Conservation (phyloP, 2,888 invertebrate species). For the Leptura quadrifasciata region DNA sequence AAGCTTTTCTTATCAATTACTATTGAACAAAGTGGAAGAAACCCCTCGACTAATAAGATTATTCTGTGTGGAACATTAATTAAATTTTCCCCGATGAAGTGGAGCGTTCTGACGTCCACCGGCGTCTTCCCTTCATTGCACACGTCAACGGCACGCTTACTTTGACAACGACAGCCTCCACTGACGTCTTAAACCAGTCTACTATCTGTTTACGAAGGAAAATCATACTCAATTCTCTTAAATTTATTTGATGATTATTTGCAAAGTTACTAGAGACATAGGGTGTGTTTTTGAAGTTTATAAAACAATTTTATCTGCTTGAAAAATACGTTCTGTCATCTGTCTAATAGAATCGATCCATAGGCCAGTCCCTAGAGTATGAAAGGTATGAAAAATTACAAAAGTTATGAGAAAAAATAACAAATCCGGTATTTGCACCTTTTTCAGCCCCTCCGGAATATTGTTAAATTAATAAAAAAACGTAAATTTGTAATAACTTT, state of each 20-base stretch:
- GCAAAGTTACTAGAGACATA: slow-evolving; percentile 4
- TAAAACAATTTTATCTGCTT: no score
- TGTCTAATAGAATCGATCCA: no score
- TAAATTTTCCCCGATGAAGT: slow-evolving; percentile 62
- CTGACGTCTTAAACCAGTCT: slow-evolving; percentile 56
- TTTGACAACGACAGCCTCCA: slow-evolving; percentile 63
- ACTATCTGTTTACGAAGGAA: slow-evolving; percentile 31
- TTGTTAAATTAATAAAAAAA: no score
- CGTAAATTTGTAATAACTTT: no score
- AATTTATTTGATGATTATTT: slow-evolving; percentile 17
- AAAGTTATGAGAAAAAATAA: no score
- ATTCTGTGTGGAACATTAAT: slow-evolving; percentile 68
- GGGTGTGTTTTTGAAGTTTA: neutral
- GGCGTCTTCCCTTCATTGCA: slow-evolving; percentile 68
- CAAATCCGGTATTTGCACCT: no score
- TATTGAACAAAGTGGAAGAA: slow-evolving; percentile 31
- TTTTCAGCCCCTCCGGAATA: no score
- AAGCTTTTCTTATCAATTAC: neutral
- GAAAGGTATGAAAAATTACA: no score
- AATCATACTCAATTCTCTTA: neutral
- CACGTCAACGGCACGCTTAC: slow-evolving; percentile 65
- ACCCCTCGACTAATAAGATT: slow-evolving; percentile 65
- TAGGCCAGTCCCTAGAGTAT: no score
- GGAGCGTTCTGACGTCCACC: slow-evolving; percentile 44
- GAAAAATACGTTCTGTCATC: no score